Percentiles rank a stretch among this genome's conserved stretches.
phyloP scores from a whole-genome alignment of 2,888 invertebrate species.

The Xylocampa areola region DNA sequence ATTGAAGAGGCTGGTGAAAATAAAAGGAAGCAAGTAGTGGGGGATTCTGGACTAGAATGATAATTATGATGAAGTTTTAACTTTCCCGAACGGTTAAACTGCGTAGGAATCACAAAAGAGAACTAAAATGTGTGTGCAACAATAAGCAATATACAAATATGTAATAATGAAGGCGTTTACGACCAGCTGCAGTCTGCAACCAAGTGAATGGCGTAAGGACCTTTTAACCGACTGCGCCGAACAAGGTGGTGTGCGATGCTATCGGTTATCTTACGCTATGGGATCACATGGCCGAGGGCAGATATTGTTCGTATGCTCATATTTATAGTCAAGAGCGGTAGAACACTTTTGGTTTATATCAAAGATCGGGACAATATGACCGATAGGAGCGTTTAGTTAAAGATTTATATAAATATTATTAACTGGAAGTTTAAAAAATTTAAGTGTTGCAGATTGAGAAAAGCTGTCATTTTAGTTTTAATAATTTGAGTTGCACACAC shows the following conservation, averaged over 20 bases:
- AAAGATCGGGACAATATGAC: constrained; percentile 1
- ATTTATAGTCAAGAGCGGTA: constrained; percentile 61
- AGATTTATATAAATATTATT: too few relatives aligned
- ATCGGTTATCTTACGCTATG: constrained; percentile 70
- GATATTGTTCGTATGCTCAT: constrained; percentile 64
- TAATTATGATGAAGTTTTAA: too few relatives aligned
- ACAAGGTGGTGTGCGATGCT: constrained; percentile 68
- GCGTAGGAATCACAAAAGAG: too few relatives aligned
- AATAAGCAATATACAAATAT: constrained; percentile 10
- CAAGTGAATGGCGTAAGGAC: constrained; percentile 71
- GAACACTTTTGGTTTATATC: constrained; percentile 26
- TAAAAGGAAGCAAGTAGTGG: too few relatives aligned
- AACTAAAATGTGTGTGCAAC: neutral
- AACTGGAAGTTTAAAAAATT: too few relatives aligned
- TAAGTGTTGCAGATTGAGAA: too few relatives aligned
- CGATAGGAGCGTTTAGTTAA: too few relatives aligned
- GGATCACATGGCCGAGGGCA: constrained; percentile 69
- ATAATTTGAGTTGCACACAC: too few relatives aligned
- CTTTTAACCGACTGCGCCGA: constrained; percentile 73
- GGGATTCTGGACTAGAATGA: too few relatives aligned
- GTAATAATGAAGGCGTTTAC: constrained; percentile 25
- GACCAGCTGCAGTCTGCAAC: constrained; percentile 61
- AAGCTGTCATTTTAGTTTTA: too few relatives aligned
- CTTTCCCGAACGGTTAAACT: too few relatives aligned
- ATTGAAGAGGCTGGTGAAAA: too few relatives aligned